A percentile compares a stretch with the other conserved stretches of the same genome.
Conservation (phyloP, 2,113 vertebrate species). For the Pitta sordida region DNA sequence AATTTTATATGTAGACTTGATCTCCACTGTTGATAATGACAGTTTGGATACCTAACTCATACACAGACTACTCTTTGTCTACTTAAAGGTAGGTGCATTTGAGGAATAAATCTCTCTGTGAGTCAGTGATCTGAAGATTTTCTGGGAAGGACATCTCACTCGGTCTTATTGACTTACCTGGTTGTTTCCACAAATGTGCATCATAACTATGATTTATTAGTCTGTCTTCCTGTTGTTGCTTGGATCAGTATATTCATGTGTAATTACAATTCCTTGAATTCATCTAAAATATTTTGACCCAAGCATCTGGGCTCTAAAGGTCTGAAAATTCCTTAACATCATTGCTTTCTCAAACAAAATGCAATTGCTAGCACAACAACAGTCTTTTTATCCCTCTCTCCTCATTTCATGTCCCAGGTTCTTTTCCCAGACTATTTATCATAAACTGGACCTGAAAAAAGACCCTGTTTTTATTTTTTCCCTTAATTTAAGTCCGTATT, state of each 20-base stretch:
- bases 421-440: neutral
- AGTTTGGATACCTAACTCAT: neutral
- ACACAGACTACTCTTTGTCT: neutral
- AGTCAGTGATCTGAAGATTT: neutral
- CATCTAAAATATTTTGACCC: neutral
- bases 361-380: neutral
- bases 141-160: neutral
- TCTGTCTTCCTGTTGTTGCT: neutral
- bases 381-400: neutral
- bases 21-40: neutral
- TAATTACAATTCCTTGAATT: neutral
- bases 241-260: neutral
- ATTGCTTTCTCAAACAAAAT: neutral
- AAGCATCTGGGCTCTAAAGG: neutral
- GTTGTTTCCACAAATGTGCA: neutral
- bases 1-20: neutral
- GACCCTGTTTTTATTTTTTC: neutral
- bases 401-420: neutral
- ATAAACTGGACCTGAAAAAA: neutral
- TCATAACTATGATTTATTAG: fast-evolving
- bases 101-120: neutral
- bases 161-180: neutral
- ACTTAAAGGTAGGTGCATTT: neutral
- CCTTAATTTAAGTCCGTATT: neutral
- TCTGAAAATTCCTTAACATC: neutral